Evolutionary conservation across 2,888 invertebrate species (phyloP).

Genomic region (Pheosia gnoma): DNA sequence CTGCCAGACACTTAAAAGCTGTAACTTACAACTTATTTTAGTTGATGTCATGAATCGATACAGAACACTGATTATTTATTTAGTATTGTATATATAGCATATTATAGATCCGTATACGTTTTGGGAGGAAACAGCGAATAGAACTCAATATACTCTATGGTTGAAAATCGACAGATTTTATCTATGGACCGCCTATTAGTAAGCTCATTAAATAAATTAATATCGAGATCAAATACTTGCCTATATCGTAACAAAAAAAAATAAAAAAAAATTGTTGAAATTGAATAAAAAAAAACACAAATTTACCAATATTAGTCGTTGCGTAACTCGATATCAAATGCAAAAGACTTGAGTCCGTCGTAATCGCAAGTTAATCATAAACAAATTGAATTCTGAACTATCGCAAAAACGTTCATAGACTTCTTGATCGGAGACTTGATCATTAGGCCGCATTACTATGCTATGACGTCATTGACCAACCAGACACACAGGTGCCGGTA

Average conservation of each 20-base stretch:
- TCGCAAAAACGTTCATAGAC: slow-evolving; percentile 44
- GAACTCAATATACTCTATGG: no score
- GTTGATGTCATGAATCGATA: neutral
- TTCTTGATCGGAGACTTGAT: slow-evolving; percentile 50
- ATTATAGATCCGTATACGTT: no score
- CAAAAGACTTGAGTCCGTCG: slow-evolving; percentile 29
- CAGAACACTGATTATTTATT: neutral
- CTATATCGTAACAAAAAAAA: no score
- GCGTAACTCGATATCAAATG: slow-evolving; percentile 28
- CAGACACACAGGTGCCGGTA: slow-evolving; percentile 78
- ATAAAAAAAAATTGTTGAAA: no score
- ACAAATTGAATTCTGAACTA: slow-evolving; percentile 49
- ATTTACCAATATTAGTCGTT: neutral
- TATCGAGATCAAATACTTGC: no score
- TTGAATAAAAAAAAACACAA: no score
- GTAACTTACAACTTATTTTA: slow-evolving; percentile 10
- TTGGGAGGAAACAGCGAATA: no score
- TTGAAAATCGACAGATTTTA: no score
- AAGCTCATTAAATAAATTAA: no score
- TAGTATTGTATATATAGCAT: no score
- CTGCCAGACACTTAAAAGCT: slow-evolving; percentile 10
- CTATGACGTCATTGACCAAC: slow-evolving; percentile 66
- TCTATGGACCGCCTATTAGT: no score
- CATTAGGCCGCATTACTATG: slow-evolving; percentile 47
- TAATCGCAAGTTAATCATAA: slow-evolving; percentile 41